A percentile compares a stretch with the other conserved stretches of the same genome.
Evolutionary conservation across 2,888 invertebrate species (phyloP).

Genomic region (Watsonalla cultraria): DNA sequence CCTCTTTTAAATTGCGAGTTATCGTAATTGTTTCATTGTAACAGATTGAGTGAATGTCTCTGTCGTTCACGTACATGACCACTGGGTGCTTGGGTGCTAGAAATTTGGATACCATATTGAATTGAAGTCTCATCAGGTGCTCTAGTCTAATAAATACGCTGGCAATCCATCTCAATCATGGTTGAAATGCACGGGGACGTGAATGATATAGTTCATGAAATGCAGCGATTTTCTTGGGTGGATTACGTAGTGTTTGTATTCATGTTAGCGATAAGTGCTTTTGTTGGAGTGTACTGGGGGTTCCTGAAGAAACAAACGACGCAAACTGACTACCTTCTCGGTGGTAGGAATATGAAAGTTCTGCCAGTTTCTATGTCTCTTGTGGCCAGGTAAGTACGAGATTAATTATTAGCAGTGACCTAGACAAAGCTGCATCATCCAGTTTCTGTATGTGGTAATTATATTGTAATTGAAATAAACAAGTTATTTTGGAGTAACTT

Average conservation of each 20-base stretch:
- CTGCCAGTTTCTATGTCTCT: slow-evolving; percentile 91
- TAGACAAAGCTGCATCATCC: too few species aligned
- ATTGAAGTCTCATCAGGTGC: slow-evolving; percentile 7
- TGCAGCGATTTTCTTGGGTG: slow-evolving; percentile 83
- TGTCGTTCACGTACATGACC: slow-evolving; percentile 41
- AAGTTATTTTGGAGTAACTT: too few species aligned
- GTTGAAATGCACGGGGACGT: slow-evolving; percentile 50
- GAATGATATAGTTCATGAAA: slow-evolving; percentile 65
- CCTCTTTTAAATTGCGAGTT: slow-evolving; percentile 77
- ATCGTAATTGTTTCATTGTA: slow-evolving; percentile 78
- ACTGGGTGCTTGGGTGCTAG: slow-evolving; percentile 36
- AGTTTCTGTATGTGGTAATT: too few species aligned
- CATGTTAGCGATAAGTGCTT: slow-evolving; percentile 87
- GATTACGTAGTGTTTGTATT: slow-evolving; percentile 89
- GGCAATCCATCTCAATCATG: slow-evolving; percentile 22
- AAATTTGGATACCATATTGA: slow-evolving; percentile 14
- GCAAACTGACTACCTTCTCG: slow-evolving; percentile 87
- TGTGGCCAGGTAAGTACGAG: slow-evolving; percentile 83
- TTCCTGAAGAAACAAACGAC: slow-evolving; percentile 81
- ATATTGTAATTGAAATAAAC: too few species aligned
- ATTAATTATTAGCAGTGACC: not conserved
- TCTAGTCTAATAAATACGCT: not conserved
- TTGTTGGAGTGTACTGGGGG: slow-evolving; percentile 91
- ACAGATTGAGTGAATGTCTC: slow-evolving; percentile 61
- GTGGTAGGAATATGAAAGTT: slow-evolving; percentile 88